Evolutionary conservation across 2,797 vertebrate species (phyloP).

Genomic region (Lindbergichthys nudifrons): DNA sequence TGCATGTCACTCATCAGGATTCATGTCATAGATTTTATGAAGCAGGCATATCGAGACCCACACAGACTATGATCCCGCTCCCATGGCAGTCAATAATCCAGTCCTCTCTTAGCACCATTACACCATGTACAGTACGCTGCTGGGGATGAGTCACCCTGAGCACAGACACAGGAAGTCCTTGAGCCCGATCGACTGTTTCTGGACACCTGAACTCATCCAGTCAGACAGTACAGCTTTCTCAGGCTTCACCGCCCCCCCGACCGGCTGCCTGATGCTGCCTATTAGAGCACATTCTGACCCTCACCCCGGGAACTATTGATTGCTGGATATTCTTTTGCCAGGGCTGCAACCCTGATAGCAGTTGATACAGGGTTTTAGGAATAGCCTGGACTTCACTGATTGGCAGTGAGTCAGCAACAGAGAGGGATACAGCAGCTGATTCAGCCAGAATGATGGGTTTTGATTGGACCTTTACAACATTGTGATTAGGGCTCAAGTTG

Average conservation of each 20-base stretch:
- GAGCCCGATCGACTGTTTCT: slow-evolving; percentile 25
- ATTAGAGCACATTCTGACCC: slow-evolving; percentile 31
- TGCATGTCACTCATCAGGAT: too few relatives aligned
- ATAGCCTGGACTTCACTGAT: slow-evolving; percentile 6
- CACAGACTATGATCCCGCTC: slow-evolving; percentile 12
- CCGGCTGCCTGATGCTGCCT: slow-evolving; percentile 32
- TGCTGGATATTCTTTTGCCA: neutral
- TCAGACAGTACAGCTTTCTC: neutral
- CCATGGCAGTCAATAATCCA: slow-evolving; percentile 51
- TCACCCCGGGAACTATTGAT: slow-evolving; percentile 34
- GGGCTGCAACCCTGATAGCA: neutral
- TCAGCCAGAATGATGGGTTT: neutral
- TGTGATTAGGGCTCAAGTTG: too few relatives aligned
- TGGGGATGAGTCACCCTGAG: slow-evolving; percentile 48
- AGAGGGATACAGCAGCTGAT: neutral
- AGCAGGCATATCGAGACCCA: too few relatives aligned
- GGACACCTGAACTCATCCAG: slow-evolving; percentile 14
- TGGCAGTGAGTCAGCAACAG: slow-evolving; percentile 28
- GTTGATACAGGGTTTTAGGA: slow-evolving; percentile 19
- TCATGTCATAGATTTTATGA: too few relatives aligned
- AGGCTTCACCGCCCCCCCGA: neutral
- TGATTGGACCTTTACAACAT: neutral
- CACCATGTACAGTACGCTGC: slow-evolving; percentile 2
- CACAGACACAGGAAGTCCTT: slow-evolving; percentile 37
- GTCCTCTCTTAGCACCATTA: slow-evolving; percentile 29